Percentiles rank a stretch among this genome's conserved stretches.
These are phyloP conservation scores for Sialia sialis DNA, from an alignment of 2,113 vertebrate genomes.

Conservation along the genomic window DNA sequence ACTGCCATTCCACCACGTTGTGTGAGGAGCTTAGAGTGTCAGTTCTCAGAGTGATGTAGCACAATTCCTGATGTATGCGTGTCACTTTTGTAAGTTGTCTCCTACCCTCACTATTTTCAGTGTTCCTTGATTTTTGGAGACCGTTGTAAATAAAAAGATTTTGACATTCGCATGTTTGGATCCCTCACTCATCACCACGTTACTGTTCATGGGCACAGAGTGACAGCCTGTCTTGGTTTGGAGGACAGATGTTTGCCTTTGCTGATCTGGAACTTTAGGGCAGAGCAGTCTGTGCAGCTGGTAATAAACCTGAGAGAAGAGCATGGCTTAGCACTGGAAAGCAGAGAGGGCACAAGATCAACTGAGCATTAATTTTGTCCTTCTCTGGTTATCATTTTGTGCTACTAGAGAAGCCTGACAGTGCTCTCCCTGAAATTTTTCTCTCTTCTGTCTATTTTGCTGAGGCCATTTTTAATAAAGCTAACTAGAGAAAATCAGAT, in stretches of 20 bases:
- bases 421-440: not conserved
- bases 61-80: constrained; percentile 18
- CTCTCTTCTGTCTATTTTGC: not conserved
- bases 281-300: not conserved
- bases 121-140: constrained; percentile 53
- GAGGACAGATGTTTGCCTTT: too few species aligned
- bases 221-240: too few species aligned
- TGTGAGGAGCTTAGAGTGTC: not conserved
- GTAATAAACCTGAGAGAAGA: not conserved
- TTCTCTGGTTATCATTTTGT: not conserved
- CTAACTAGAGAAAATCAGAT: not conserved
- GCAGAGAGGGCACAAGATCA: not conserved
- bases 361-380: not conserved
- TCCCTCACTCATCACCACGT: not conserved
- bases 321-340: not conserved
- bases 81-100: constrained; percentile 38
- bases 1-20: not conserved
- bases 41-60: constrained; percentile 55
- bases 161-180: constrained; percentile 39
- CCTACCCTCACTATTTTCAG: constrained; percentile 43
- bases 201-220: rapidly evolving
- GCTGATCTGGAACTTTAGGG: not conserved
- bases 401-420: not conserved
- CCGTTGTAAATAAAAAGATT: constrained; percentile 67
- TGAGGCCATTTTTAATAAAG: not conserved